Conservation (phyloP, 2,797 vertebrate species). For the Denticeps clupeoides region DNA sequence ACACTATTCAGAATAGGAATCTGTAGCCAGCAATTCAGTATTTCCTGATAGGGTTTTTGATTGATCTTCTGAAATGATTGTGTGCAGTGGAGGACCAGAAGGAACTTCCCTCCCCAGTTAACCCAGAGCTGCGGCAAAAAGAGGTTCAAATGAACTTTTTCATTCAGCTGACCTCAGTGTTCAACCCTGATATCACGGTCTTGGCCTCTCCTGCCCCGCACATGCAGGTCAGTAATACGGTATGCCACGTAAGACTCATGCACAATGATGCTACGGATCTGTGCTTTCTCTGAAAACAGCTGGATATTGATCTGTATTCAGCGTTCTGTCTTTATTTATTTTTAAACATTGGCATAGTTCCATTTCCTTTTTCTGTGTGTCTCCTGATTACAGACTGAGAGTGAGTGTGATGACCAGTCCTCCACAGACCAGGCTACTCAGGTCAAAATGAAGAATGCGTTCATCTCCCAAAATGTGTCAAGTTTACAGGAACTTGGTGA, state of each 20-base stretch:
- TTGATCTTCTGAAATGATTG: too few species aligned
- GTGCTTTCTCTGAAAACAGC: background rate
- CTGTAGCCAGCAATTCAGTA: background rate
- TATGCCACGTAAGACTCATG: background rate
- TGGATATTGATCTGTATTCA: too few species aligned
- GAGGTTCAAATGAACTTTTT: constrained; percentile 99
- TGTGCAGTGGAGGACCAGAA: constrained; percentile 96
- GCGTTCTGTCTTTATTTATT: too few species aligned
- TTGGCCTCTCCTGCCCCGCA: constrained; percentile 61
- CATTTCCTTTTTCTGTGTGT: constrained; percentile 1
- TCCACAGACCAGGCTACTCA: constrained; percentile 77
- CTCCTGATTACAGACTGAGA: constrained; percentile 80
- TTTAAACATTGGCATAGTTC: too few species aligned
- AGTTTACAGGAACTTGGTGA: constrained; percentile 96
- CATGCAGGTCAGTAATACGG: constrained; percentile 53
- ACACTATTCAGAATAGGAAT: too few species aligned
- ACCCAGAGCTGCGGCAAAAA: constrained; percentile 88
- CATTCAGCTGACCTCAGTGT: constrained; percentile 92
- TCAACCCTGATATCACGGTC: constrained; percentile 80
- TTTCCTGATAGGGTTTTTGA: too few species aligned
- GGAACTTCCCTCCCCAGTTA: constrained; percentile 78
- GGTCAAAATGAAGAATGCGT: constrained; percentile 90
- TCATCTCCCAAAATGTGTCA: constrained; percentile 95
- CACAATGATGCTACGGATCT: too few species aligned
- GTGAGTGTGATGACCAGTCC: constrained; percentile 77